These are phyloP conservation scores for Neosalanx taihuensis DNA, from an alignment of 2,797 vertebrate genomes.

Conservation along the genomic window DNA sequence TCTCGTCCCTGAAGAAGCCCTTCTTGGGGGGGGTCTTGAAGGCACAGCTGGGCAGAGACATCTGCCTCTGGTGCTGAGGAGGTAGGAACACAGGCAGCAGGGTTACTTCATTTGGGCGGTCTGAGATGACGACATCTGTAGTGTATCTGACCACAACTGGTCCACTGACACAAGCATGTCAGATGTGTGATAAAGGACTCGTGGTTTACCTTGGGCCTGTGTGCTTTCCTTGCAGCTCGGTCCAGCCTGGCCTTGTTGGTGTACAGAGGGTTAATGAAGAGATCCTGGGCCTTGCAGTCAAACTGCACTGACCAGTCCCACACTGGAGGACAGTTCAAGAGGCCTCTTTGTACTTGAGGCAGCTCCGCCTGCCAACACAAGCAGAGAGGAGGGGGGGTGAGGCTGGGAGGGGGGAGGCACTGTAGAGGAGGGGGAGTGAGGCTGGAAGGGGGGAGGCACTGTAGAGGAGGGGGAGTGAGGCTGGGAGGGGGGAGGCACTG, in stretches of 20 bases:
- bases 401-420: neutral
- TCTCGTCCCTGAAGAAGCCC: slow-evolving; percentile 87
- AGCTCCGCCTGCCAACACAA: slow-evolving; percentile 79
- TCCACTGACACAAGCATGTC: neutral
- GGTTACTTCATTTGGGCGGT: neutral
- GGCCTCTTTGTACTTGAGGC: slow-evolving; percentile 66
- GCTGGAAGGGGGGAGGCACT: too few species aligned
- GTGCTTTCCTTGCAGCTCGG: slow-evolving; percentile 66
- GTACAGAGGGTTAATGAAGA: slow-evolving; percentile 84
- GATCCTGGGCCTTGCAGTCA: slow-evolving; percentile 77
- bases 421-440: too few species aligned
- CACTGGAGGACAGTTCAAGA: slow-evolving; percentile 78
- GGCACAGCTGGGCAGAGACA: slow-evolving; percentile 79
- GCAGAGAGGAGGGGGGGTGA: slow-evolving; percentile 28
- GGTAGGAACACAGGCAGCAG: too few species aligned
- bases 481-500: neutral
- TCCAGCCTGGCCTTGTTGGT: slow-evolving; percentile 77
- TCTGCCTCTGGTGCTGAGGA: slow-evolving; percentile 82
- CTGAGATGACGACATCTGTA: neutral
- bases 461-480: neutral
- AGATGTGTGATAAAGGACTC: neutral
- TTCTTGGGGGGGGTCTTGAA: slow-evolving; percentile 78
- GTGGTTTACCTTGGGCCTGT: slow-evolving; percentile 72
- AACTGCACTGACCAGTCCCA: slow-evolving; percentile 91
- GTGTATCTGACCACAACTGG: neutral